Base-by-base conservation (phyloP, 2,888 invertebrate species). In the Morpho helenor region DNA sequence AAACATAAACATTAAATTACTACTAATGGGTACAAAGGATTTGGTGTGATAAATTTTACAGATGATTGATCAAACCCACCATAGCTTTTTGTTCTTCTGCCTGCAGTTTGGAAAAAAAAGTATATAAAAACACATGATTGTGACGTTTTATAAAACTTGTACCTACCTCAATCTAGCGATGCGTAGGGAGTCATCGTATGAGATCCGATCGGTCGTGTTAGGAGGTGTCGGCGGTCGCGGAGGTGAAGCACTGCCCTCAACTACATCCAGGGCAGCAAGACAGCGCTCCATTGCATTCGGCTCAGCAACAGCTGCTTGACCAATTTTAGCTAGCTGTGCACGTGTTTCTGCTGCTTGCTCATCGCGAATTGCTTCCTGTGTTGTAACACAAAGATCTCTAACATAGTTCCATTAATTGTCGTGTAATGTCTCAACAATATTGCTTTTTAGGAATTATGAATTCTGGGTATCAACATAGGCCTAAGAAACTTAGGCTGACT, bases 281-380 rank as follows among this genome's bases (percentile, higher is more conserved):
- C 90, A 90, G 2, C 76, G 74, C 74, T 89, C 79, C 87, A 89
- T 87, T 1, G 77, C 79, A 61, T 70, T 80, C 3, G 87, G 87
- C 60, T 85, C 76, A 0, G 83, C 84, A 47, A 87, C 84, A 0
- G 88, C 88, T 3, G 79, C 82, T 45, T 77, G 76, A 0, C 90
- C 90, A 57, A 89, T 87, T 75, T 79, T 82, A 1, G 78, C 77
- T 7, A 90, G 70, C 63, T 86, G 78, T 0, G 80, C 78, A n/a
- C 81, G 76, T 0, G 69, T 75, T 10, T 83, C 82, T 0, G 75
- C 78, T 1, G 78, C 77, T 31, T 82, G 78, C 52, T 85, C 83
- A 49, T 87, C 87, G 10, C 73, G 74, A n/a, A 76, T 60, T 2
- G 87, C 87, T 58, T 74, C 67, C 89, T 90, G 62, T 39, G 22